These are phyloP conservation scores for Origma solitaria DNA, from an alignment of 2,113 vertebrate genomes.

Conservation along the genomic window DNA sequence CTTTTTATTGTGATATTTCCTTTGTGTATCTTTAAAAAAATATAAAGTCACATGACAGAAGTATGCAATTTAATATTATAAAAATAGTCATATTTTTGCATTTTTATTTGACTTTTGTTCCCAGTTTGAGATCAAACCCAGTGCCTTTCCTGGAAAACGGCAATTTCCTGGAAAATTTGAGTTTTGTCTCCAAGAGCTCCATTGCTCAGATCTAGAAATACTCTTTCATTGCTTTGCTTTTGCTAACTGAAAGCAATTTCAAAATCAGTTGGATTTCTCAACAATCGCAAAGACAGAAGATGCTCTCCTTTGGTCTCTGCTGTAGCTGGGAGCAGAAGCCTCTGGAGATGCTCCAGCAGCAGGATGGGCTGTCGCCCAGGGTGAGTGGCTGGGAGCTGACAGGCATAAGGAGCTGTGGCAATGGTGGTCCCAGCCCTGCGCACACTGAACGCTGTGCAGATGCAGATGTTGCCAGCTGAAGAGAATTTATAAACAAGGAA, in stretches of 20 bases:
- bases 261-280: not conserved
- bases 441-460: accelerated
- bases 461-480: not conserved
- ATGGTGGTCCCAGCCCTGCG: not conserved
- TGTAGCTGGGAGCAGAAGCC: not conserved
- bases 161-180: not conserved
- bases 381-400: not conserved
- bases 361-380: accelerated
- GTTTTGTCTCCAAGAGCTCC: not conserved
- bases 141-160: not conserved
- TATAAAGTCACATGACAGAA: not conserved
- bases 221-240: not conserved
- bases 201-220: not conserved
- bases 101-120: not conserved
- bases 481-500: not conserved
- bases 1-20: not conserved
- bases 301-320: not conserved
- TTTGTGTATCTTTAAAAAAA: not conserved
- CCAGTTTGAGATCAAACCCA: not conserved
- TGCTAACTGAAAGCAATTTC: not conserved
- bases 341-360: not conserved
- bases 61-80: not conserved
- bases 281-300: not conserved
- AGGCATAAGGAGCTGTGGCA: not conserved
- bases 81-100: not conserved